phyloP scores from a whole-genome alignment of 2,113 vertebrate species.

The Pseudorectes ferrugineus region DNA sequence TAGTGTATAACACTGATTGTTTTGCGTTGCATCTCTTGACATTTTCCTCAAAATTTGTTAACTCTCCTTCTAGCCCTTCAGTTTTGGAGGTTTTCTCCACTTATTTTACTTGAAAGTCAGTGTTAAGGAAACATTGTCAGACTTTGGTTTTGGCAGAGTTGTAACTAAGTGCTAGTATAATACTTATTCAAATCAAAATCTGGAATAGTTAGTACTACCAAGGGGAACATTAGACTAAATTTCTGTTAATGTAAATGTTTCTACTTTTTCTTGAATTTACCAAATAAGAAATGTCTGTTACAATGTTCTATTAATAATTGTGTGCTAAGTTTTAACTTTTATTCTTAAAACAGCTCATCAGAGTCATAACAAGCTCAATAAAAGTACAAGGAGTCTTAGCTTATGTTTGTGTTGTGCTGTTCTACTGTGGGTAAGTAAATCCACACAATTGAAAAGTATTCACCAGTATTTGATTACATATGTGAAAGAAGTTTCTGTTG shows the following conservation, averaged over 20 bases:
- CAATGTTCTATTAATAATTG: not conserved
- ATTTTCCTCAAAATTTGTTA: not conserved
- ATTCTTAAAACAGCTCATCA: constrained; percentile 81
- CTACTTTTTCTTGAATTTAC: not conserved
- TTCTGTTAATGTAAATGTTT: not conserved
- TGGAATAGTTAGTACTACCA: not conserved
- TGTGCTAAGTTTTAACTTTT: not conserved
- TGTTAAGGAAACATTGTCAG: not conserved
- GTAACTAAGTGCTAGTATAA: not conserved
- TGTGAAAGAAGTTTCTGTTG: not conserved
- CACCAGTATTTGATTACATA: not conserved
- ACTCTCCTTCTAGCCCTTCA: not conserved
- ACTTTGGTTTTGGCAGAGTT: not conserved
- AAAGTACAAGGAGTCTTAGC: constrained; percentile 93
- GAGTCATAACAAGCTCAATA: constrained; percentile 92
- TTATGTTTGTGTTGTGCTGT: constrained; percentile 86
- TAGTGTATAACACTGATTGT: not conserved
- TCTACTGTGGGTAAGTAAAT: constrained; percentile 92
- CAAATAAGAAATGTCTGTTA: not conserved
- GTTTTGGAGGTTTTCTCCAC: not conserved
- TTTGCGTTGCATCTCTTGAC: not conserved
- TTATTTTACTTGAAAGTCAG: not conserved
- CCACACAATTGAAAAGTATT: not conserved
- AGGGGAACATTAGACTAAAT: not conserved
- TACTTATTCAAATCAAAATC: not conserved